Base-by-base conservation (phyloP, 2,888 invertebrate genomes). In the Bombyx huttoni region DNA sequence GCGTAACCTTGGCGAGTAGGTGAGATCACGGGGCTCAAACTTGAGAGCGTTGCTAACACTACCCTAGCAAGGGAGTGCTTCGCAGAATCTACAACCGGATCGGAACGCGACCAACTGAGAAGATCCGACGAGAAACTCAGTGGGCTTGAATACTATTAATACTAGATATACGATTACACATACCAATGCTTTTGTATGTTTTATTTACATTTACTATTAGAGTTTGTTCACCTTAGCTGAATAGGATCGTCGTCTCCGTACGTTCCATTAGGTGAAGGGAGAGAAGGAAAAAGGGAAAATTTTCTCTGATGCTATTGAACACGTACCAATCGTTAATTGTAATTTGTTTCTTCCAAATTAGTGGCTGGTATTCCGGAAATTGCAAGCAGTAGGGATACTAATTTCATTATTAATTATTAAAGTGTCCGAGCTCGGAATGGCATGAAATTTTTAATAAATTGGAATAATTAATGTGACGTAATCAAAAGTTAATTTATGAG, bases 261-360 rank as follows among this genome's bases (percentile, higher is more conserved):
- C 59, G 58, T 61, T 62, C 65, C 62, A 65, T 66, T 68, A 64
- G 61, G 63, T 56, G 65, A 60, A 67, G 65, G 66, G 65, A 67
- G 63, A 62, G 67, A 50, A 69, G 66, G 63, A 60, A 65, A 64
- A 56, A 64, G 64, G 74, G 78, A 69, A 69, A 68, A 64, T 65
- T 68, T 60, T 58, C 82, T 70, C 77, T 58, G 62, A 81, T 72
- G 82, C 74, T 59, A 33, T 33, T 45, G 33, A 13, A 45, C 45
- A 50, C 34, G n/a, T 34, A 35, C 10, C 10, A 40, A 35, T 40
- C 46, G 33, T 34, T 14, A 47, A 52, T 49, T 49, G 47, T 47
- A 52, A 33, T 52, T 52, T 40, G 35, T 52, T 53, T 53, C 47
- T 40, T 51, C 49, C 46, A 51, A 40, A 8, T 12, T 40, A 40